Percentiles rank a stretch among this genome's conserved stretches.
phyloP scores from a whole-genome alignment of 2,797 vertebrate species.

The Stomatorhinus walkeri region DNA sequence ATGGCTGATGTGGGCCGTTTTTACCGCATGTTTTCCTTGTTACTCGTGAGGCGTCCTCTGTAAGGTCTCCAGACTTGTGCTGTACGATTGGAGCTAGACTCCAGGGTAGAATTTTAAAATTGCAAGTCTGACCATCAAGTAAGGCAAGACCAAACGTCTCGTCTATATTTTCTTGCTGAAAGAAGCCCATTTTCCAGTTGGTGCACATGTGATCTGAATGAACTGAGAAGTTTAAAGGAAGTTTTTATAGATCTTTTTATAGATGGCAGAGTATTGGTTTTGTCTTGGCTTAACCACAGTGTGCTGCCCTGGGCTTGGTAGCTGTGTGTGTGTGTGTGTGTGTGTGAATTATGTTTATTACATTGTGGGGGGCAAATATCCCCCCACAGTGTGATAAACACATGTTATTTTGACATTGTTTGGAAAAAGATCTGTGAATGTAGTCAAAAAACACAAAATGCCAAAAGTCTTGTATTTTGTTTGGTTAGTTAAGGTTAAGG shows the following conservation, averaged over 20 bases:
- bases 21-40: neutral
- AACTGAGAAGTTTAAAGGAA: neutral
- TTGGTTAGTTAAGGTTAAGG: neutral
- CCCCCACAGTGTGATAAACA: neutral
- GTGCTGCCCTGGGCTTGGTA: neutral
- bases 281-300: neutral
- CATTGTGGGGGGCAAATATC: neutral
- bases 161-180: neutral
- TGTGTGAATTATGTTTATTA: neutral
- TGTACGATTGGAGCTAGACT: neutral
- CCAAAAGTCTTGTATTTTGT: neutral
- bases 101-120: neutral
- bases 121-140: neutral
- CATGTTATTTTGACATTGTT: neutral
- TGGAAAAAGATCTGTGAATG: neutral
- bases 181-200: neutral
- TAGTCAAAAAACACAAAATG: neutral
- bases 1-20: neutral
- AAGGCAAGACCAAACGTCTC: neutral
- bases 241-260: conserved; percentile 4
- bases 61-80: neutral
- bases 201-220: neutral
- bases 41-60: neutral
- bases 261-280: neutral
- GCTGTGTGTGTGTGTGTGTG: neutral